Conservation (phyloP, 2,113 vertebrate genomes). For the Anser cygnoides region DNA sequence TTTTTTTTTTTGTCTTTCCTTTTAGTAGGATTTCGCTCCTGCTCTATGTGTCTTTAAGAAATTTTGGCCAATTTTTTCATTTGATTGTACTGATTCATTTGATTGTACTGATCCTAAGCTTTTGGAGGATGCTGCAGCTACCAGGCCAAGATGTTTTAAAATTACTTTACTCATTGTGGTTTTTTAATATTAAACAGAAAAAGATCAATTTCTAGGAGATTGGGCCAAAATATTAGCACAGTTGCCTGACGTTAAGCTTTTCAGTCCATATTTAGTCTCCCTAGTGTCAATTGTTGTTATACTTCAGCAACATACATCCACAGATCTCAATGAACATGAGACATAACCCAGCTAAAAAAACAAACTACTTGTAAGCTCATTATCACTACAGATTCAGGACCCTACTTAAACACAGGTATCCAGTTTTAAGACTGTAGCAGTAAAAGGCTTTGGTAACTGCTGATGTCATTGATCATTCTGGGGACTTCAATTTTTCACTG, state of each 20-base stretch:
- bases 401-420: not conserved
- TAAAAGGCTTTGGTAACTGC: not conserved
- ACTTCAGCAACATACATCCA: not conserved
- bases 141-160: not conserved
- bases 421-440: not conserved
- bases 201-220: not conserved
- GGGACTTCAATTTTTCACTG: not conserved
- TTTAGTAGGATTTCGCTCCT: not conserved
- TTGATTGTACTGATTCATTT: not conserved
- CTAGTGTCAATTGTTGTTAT: not conserved
- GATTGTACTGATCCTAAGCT: not conserved
- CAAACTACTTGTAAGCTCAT: not conserved
- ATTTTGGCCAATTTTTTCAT: not conserved
- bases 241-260: not conserved
- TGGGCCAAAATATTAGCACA: not conserved
- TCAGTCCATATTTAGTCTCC: not conserved
- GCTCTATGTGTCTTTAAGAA: not conserved
- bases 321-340: not conserved
- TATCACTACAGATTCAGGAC: not conserved
- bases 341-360: not conserved
- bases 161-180: not conserved
- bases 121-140: not conserved
- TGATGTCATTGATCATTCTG: not conserved
- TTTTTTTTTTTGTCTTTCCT: not conserved
- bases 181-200: conserved; percentile 7